Evolutionary conservation across 2,797 vertebrate genomes (phyloP), one percentile per base, ranked within the genome.

Genomic region (Macrochelys suwanniensis): DNA sequence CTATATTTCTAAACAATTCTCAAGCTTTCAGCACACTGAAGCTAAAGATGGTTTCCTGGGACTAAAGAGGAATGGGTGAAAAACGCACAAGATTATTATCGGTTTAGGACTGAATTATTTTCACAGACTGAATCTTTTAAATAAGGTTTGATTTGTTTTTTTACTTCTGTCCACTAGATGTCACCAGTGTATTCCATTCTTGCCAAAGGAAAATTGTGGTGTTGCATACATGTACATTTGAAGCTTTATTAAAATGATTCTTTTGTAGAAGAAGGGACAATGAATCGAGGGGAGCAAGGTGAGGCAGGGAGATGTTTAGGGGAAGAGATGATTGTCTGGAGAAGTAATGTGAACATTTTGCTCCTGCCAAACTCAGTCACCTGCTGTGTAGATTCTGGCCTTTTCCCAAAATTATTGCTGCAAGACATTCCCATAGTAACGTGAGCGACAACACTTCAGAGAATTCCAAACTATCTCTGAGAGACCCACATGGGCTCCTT

Each of bases 141-240:
- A 33, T 21, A 8, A 3, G 77, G 6, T 5, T 19, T 4, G 88
- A 10, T 68, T 17, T 49, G 26, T 77, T 87, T 26, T 91, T 65
- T 10, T 77, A 9, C 6, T 42, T 49, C 2, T 31, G 81, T 11
- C 95, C 97, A 65, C 87, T 91, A 96, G 97, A 13, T 96, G 96
- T 90, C 96, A 93, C 21, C 85, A 25, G 31, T 3, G 95, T 6
- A 71, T 21, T 26, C 37, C 5, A 7, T 10, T 11, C 23, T n/a
- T 3, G 4, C 2, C 26, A 16, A 31, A 68, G n/a, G 11, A 4
- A 45, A 5, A 16, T 3, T 33, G 8, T 7, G 0, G 1, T 2
- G 0, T 1, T 17, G 2, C 56, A 1, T 2, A 1, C 15, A 5
- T 17, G 3, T 50, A 0, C 15, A 1, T 12, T 2, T 53, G 6